Evolutionary conservation across 2,113 vertebrate species (phyloP).

Genomic region (Asarcornis scutulata): DNA sequence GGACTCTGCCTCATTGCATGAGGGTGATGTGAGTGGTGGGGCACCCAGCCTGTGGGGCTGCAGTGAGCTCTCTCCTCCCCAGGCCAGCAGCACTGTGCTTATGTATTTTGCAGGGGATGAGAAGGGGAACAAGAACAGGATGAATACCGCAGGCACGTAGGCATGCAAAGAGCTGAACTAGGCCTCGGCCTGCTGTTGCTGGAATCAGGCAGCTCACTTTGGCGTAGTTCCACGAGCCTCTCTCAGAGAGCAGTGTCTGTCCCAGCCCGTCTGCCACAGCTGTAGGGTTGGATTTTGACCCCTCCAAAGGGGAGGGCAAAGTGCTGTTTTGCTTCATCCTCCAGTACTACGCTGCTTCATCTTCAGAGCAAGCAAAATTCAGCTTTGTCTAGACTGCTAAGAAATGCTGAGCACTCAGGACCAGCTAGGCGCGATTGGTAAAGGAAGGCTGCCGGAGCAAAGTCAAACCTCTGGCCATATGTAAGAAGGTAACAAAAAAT

Average conservation of each 20-base stretch:
- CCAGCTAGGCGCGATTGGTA: fast-evolving
- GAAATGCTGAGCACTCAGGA: background rate
- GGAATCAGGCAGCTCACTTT: background rate
- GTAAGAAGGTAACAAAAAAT: background rate
- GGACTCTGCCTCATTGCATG: too few relatives aligned
- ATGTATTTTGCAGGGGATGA: background rate
- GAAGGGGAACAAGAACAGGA: background rate
- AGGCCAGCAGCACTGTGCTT: background rate
- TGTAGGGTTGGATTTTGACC: background rate
- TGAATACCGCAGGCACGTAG: background rate
- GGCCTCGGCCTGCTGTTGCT: background rate
- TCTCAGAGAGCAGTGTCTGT: background rate
- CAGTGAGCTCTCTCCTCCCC: background rate
- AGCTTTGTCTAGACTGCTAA: background rate
- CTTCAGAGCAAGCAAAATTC: background rate
- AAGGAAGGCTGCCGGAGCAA: background rate
- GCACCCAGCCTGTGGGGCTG: background rate
- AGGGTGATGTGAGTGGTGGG: background rate
- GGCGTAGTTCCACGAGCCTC: background rate
- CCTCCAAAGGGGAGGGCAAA: background rate
- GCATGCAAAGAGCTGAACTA: background rate
- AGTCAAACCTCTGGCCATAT: background rate
- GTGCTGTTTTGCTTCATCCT: background rate
- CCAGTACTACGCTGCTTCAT: background rate
- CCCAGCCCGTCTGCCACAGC: background rate